phyloP scores from a whole-genome alignment of 2,797 vertebrate genomes.

The Odontamblyopus rebecca region DNA sequence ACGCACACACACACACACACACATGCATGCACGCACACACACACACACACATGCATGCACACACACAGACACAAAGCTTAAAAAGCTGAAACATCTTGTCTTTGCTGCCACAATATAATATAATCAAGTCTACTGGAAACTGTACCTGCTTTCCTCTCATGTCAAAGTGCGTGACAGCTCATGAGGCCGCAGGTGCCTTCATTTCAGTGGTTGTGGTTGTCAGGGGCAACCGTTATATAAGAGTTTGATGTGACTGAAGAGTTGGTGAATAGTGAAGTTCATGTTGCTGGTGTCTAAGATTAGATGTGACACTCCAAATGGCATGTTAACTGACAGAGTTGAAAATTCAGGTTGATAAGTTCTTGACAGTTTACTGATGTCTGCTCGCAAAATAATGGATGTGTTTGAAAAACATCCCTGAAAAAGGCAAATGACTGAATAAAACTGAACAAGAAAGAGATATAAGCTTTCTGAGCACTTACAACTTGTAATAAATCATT shows the following conservation, averaged over 20 bases:
- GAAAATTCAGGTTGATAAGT: not conserved
- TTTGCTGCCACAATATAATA: not conserved
- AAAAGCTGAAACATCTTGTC: too few relatives aligned
- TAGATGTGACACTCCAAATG: not conserved
- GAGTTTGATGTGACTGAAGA: not conserved
- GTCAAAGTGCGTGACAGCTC: constrained; percentile 24
- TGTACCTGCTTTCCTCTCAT: constrained; percentile 3
- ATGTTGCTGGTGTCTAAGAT: not conserved
- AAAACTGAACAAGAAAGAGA: too few relatives aligned
- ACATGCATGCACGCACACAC: too few relatives aligned
- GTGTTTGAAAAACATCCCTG: not conserved
- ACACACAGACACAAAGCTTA: too few relatives aligned
- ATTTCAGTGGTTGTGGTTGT: constrained; percentile 7
- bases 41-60: too few relatives aligned
- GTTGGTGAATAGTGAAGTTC: not conserved
- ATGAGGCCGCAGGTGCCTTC: constrained; percentile 14
- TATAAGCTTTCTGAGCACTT: not conserved
- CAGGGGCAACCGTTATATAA: constrained; percentile 4
- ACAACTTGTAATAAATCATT: not conserved
- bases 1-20: too few relatives aligned
- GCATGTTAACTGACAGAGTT: not conserved
- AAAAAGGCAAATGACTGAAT: not conserved
- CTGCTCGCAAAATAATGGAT: not conserved
- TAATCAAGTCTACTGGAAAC: constrained; percentile 55
- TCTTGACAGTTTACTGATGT: not conserved